Base-by-base conservation (phyloP, 1,140 invertebrate species). In the Diploscapter pachys region DNA sequence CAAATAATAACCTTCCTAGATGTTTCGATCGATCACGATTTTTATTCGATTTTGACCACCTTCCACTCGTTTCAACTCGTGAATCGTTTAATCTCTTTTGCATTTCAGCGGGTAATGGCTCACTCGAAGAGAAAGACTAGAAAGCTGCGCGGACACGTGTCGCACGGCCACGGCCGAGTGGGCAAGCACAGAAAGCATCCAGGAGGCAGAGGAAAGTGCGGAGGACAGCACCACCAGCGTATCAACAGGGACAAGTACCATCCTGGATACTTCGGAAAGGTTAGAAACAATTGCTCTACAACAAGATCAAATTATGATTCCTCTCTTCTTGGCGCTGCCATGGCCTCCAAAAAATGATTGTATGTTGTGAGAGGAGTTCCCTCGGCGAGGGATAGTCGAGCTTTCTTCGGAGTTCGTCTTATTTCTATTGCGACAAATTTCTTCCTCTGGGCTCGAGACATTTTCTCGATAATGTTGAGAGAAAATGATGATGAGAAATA, bases 181-280 rank as follows among this genome's bases (percentile, higher is more conserved):
- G 94, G 94, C 75, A 99, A 99, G 88, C 96, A 99, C 89, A 92
- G 97, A 83, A 99, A 99, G 90, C 96, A 99, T 90, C 96, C 97
- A 87, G 97, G 97, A 88, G 97, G 97, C 91, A 92, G 97, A 86
- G 97, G 97, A 94, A 99, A 99, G 88, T 96, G 96, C 88, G 97
- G 97, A 92, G 97, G 97, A 87, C 91, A 94, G 89, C 95, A 98
- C 88, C 97, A 99, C 86, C 97, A 99, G 87, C 91, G 97, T 88
- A 99, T 98, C 80, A 98, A 99, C 88, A 98, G 97, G 88, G 97
- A 99, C 88, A 99, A 99, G 90, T 99, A 99, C 90, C 97, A 99
- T 92, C 96, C 97, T 83, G 97, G 97, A 86, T 99, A 99, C 87
- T 99, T 99, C 88, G 97, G 96, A 88, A 99, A 99, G 90, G 93